phyloP scores from a whole-genome alignment of 2,113 vertebrate species.

The Caranx melampygus region DNA sequence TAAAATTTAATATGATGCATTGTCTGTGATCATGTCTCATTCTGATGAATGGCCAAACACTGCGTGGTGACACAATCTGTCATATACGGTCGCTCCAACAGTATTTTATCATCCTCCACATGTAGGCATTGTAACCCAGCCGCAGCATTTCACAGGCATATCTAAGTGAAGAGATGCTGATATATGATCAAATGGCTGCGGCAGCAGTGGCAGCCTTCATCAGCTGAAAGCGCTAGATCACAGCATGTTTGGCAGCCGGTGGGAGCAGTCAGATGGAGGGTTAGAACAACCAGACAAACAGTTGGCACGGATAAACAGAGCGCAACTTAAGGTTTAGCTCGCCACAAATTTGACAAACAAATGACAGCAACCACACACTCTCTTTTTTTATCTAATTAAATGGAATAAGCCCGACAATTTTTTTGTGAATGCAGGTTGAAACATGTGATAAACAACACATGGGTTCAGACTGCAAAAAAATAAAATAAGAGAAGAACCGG shows the following conservation, averaged over 20 bases:
- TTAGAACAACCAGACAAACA: conserved; percentile 75
- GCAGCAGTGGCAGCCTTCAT: conserved; percentile 70
- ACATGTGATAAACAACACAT: conserved; percentile 64
- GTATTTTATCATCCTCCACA: conserved; percentile 47
- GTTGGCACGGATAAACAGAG: conserved; percentile 71
- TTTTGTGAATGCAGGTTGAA: conserved; percentile 38
- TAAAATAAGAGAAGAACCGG: conserved; percentile 18
- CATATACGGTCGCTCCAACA: conserved; percentile 27
- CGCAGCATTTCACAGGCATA: conserved; percentile 52
- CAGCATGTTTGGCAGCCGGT: conserved; percentile 74
- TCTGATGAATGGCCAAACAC: conserved; percentile 52
- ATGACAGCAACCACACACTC: conserved; percentile 43
- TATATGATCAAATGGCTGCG: conserved; percentile 73
- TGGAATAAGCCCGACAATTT: conserved; percentile 54
- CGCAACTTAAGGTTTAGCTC: conserved; percentile 62
- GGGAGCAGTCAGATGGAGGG: conserved; percentile 78
- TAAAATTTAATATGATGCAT: conserved; percentile 51
- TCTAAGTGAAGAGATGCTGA: conserved; percentile 63
- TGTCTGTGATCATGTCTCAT: conserved; percentile 48
- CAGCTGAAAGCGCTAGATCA: conserved; percentile 67
- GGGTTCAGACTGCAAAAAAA: conserved; percentile 44
- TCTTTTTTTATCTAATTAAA: conserved; percentile 53
- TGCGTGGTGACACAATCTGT: conserved; percentile 38
- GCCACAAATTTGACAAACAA: conserved; percentile 68
- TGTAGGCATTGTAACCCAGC: conserved; percentile 50